phyloP scores from a whole-genome alignment of 2,113 vertebrate species.

The Pteronura brasiliensis region DNA sequence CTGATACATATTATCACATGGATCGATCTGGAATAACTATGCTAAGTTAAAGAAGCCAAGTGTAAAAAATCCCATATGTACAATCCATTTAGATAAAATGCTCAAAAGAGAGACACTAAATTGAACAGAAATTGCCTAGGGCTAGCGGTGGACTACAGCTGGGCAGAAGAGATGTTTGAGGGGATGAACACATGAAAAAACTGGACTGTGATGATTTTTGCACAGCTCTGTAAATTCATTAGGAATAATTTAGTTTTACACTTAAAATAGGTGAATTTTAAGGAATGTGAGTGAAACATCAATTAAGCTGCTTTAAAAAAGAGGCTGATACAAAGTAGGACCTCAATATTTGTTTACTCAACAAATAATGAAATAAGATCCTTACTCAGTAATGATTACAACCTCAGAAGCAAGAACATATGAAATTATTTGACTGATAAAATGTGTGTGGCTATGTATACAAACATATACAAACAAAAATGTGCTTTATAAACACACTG shows the following conservation, averaged over 20 bases:
- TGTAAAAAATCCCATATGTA: not conserved
- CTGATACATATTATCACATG: not conserved
- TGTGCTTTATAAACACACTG: not conserved
- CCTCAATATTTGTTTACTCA: not conserved
- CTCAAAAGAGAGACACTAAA: not conserved
- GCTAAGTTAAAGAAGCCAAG: not conserved
- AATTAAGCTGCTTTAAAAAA: not conserved
- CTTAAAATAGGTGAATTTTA: not conserved
- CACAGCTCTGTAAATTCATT: not conserved
- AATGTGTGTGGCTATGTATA: not conserved
- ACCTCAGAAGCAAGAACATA: not conserved
- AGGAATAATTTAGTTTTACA: not conserved
- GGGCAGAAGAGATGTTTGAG: not conserved
- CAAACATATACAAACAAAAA: not conserved
- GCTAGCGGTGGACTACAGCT: not conserved
- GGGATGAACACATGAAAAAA: not conserved
- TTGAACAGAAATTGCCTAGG: not conserved
- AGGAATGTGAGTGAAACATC: not conserved
- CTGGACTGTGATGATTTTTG: not conserved
- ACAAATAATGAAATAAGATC: not conserved
- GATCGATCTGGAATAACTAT: not conserved
- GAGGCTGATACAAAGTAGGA: not conserved
- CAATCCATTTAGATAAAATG: not conserved
- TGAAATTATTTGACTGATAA: not conserved
- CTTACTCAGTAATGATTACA: not conserved